phyloP scores from a whole-genome alignment of 1,140 invertebrate species.

The Hestina assimilis region DNA sequence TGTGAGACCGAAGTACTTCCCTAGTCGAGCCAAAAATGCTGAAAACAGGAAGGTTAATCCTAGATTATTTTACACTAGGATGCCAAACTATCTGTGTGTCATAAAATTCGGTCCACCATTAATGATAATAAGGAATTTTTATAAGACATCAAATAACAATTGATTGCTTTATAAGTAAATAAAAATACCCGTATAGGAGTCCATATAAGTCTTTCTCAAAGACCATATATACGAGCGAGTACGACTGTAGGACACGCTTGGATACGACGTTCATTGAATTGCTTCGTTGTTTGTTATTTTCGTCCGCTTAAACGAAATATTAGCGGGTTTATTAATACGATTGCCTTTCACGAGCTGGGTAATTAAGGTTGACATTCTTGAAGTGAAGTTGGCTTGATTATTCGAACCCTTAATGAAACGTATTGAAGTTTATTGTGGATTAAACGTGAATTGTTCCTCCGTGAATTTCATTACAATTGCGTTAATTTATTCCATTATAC shows the following conservation, averaged over 20 bases:
- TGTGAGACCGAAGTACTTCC: no score
- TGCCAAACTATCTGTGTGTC: no score
- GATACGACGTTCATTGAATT: conserved; percentile 31
- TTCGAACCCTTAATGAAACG: conserved; percentile 11
- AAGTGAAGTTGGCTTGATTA: conserved; percentile 9
- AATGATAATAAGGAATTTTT: no score
- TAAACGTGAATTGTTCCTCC: conserved; percentile 1
- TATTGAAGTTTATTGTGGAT: conserved; percentile 11
- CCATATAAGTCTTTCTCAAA: conserved; percentile 24
- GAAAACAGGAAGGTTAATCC: no score
- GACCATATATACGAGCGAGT: conserved; percentile 12
- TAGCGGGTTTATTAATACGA: conserved; percentile 41
- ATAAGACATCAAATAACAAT: no score
- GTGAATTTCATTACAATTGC: not conserved
- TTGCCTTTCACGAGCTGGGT: conserved; percentile 33
- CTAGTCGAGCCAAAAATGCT: no score
- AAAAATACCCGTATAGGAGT: not conserved
- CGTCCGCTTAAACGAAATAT: conserved; percentile 39
- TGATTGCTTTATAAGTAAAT: not conserved
- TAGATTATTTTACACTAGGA: no score
- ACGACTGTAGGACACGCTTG: conserved; percentile 15
- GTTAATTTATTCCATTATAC: not conserved
- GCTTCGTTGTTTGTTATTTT: conserved; percentile 34
- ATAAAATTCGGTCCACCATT: no score
- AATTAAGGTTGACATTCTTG: conserved; percentile 39